phyloP scores from a whole-genome alignment of 2,797 vertebrate species.

The Erpetoichthys calabaricus region DNA sequence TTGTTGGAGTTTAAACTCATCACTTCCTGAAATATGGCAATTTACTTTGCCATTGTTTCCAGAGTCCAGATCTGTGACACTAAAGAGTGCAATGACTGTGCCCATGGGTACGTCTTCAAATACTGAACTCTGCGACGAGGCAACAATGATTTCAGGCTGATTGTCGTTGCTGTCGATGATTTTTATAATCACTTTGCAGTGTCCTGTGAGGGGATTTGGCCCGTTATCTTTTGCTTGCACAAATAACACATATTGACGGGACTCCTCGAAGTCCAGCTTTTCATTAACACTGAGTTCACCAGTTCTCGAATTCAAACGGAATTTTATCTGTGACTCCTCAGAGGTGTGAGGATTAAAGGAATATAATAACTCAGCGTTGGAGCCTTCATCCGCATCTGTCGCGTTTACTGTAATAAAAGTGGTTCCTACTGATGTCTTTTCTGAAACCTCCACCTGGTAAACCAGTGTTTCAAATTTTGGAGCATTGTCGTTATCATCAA shows the following conservation, averaged over 20 bases:
- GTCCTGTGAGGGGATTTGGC: slow-evolving; percentile 24
- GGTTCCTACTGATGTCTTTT: slow-evolving; percentile 29
- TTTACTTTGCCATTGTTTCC: slow-evolving; percentile 42
- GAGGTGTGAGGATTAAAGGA: slow-evolving; percentile 23
- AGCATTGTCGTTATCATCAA: slow-evolving; percentile 51
- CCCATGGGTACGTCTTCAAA: slow-evolving; percentile 35
- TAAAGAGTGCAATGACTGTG: slow-evolving; percentile 48
- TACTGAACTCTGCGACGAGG: slow-evolving; percentile 37
- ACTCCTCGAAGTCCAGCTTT: slow-evolving; percentile 33
- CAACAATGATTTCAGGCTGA: slow-evolving; percentile 44
- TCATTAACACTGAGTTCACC: slow-evolving; percentile 23
- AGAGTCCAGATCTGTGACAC: slow-evolving; percentile 44
- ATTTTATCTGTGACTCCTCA: slow-evolving; percentile 19
- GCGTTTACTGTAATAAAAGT: slow-evolving; percentile 36
- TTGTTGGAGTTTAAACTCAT: slow-evolving; percentile 44
- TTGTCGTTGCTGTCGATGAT: slow-evolving; percentile 57
- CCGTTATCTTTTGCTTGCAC: slow-evolving; percentile 33
- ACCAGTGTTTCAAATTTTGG: slow-evolving; percentile 43
- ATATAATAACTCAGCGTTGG: slow-evolving; percentile 32
- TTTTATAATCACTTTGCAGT: slow-evolving; percentile 36
- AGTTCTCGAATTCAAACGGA: slow-evolving; percentile 23
- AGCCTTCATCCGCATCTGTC: slow-evolving; percentile 35
- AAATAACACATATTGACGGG: slow-evolving; percentile 25
- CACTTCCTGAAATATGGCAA: slow-evolving; percentile 30
- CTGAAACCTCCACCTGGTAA: slow-evolving; percentile 35